A percentile compares a stretch with the other conserved stretches of the same genome.
Conservation (phyloP, 2,888 invertebrate genomes). For the Drosophila nr. fundita region DNA sequence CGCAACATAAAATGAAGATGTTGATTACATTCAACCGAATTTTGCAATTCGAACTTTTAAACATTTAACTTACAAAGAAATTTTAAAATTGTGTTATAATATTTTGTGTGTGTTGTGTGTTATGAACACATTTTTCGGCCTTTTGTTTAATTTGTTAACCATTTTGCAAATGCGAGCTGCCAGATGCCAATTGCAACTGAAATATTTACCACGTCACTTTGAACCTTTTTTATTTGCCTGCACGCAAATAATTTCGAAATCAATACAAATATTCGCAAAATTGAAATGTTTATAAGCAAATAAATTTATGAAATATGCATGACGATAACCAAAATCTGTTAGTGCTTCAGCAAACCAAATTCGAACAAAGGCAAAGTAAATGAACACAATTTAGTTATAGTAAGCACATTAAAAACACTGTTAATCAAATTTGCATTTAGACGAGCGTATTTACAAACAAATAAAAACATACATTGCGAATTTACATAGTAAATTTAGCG, state of each 20-base stretch:
- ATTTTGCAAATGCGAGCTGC: slow-evolving; percentile 2
- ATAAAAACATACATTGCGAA: slow-evolving; percentile 59
- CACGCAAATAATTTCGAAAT: slow-evolving; percentile 47
- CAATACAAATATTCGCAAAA: slow-evolving; percentile 37
- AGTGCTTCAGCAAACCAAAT: slow-evolving; percentile 33
- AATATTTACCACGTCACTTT: slow-evolving; percentile 38
- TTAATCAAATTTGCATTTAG: slow-evolving; percentile 82
- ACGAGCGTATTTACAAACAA: slow-evolving; percentile 56
- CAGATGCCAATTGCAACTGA: slow-evolving; percentile 31
- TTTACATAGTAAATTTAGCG: slow-evolving; percentile 78
- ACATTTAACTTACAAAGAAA: neutral
- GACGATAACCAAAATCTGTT: neutral
- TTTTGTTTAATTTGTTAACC: neutral
- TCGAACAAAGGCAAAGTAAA: slow-evolving; percentile 36
- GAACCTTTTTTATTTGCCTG: slow-evolving; percentile 30
- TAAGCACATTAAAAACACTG: slow-evolving; percentile 51
- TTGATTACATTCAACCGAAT: neutral
- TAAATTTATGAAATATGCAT: slow-evolving; percentile 38
- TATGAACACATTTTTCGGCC: neutral
- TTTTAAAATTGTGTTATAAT: neutral
- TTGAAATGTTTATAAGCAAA: slow-evolving; percentile 26
- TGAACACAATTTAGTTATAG: slow-evolving; percentile 55
- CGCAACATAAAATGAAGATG: neutral
- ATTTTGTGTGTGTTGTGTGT: neutral
- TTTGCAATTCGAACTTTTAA: neutral